Evolutionary conservation across 2,888 invertebrate species (phyloP), one percentile per base, ranked within the genome.

Genomic region (Ditylenchus weischeri): DNA sequence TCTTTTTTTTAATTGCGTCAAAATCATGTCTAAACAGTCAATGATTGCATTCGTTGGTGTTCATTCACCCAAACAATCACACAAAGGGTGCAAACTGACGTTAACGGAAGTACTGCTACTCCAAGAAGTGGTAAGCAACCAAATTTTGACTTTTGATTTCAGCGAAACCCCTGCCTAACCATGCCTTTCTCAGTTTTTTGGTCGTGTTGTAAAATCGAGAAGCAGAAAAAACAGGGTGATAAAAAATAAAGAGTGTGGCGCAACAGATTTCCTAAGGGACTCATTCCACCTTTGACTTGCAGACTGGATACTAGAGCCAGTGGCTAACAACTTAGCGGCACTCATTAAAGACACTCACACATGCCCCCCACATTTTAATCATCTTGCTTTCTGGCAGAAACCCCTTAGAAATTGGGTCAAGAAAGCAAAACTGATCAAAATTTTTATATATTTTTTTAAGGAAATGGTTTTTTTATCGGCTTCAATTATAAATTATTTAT

Each of bases 181-280:
- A 43, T 15, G 15, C 54, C n/a, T 54, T 54, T 54, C 54, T 10
- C 54, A 54, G 54, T 7, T 23, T 23, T 23, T 29, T 23, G 10
- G 23, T 6, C 2, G n/a, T 19, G 50, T 50, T 50, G 50, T 50
- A 50, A 50, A 50, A 50, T 29, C 29, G 43, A 10, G 15, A 15
- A 43, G 43, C 11, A 43, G 43, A 43, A 43, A 38, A 43, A 43
- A 43, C 43, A 43, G 43, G 43, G 43, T 43, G 43, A 43, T 43
- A 43, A 43, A 38, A 43, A 43, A 43, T 43, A 6, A 43, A 43
- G 43, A 43, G 43, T 8, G 43, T 43, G 43, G 43, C 54, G 15
- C 21, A 21, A 54, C 21, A 54, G 54, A 54, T 54, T 54, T 54
- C 54, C 54, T 54, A 23, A 29, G 54, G 54, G 54, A 54, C 54